A percentile compares a stretch with the other conserved stretches of the same genome.
phyloP scores from a whole-genome alignment of 2,888 invertebrate genomes.

The Plebejus melissa region DNA sequence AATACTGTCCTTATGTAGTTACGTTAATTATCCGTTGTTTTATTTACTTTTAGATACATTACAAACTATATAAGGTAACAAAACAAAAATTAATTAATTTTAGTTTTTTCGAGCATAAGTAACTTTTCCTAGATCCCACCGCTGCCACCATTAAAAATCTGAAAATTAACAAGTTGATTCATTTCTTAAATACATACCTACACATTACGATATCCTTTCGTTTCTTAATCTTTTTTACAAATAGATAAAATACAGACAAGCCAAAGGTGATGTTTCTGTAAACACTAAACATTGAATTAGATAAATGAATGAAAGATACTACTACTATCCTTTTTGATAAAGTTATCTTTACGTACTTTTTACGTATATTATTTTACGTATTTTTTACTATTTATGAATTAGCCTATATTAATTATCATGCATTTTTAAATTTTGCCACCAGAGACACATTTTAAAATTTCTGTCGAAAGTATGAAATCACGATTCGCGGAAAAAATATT shows the following conservation, averaged over 20 bases:
- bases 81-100: not conserved
- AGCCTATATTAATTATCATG: not conserved
- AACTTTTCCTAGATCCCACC: not conserved
- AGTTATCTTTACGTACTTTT: not conserved
- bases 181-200: not conserved
- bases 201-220: not conserved
- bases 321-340: not conserved
- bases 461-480: not conserved
- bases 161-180: not conserved
- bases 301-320: not conserved
- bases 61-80: not conserved
- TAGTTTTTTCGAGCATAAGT: not conserved
- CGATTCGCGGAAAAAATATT: slow-evolving; percentile 2
- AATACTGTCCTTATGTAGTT: not conserved
- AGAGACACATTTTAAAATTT: not conserved
- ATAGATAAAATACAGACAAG: not conserved
- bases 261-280: not conserved
- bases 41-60: not conserved
- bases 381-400: not conserved
- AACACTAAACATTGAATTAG: slow-evolving; percentile 1
- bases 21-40: not conserved
- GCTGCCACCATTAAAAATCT: not conserved
- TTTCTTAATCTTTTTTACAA: not conserved
- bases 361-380: too few relatives aligned
- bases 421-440: not conserved